Evolutionary conservation across 2,888 invertebrate genomes (phyloP), one percentile per base, ranked within the genome.

Genomic region (Dolichomitus sp.): DNA sequence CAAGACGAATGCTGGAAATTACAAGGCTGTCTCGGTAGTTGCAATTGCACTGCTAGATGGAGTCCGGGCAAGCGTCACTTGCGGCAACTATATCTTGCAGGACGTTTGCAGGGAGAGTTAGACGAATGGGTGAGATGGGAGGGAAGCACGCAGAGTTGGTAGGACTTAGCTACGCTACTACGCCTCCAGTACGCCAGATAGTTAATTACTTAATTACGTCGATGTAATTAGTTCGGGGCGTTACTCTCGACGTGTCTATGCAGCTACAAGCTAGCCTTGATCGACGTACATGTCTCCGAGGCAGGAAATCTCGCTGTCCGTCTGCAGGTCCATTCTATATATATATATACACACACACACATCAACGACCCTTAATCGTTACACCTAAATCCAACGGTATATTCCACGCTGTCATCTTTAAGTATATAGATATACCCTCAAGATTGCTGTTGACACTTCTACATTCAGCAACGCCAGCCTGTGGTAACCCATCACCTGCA

Each of bases 191-290:
- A 74, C 77, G 82, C 68, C 86, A 83, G 87, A 88, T 89, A 88
- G 89, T 89, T 91, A 91, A 90, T 91, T 90, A 90, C 91, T 91
- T 90, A 91, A 91, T 91, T 90, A 91, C 90, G 84, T 86, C 85
- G 84, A 76, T 81, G 88, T 90, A 90, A 91, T 91, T 91, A 90
- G 89, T 85, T 88, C 80, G 54, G 66, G 81, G 68, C 74, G 76
- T 40, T 45, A 63, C 42, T 48, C 6, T 37, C 54, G 76, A 37
- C 48, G 72, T 63, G 61, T 59, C 27, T 72, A 12, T 61, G 72
- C 30, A 65, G 37, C 19, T 63, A 37, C 19, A 52, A 68, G 68
- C 48, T 45, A 17, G 68, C 30, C 74, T 23, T 76, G 76, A 80
- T 80, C 80, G 76, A 73, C 83, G 83, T 73, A 61, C 23, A 70